These are phyloP conservation scores for Acropternis orthonyx DNA, from an alignment of 2,797 vertebrate genomes.

Conservation along the genomic window DNA sequence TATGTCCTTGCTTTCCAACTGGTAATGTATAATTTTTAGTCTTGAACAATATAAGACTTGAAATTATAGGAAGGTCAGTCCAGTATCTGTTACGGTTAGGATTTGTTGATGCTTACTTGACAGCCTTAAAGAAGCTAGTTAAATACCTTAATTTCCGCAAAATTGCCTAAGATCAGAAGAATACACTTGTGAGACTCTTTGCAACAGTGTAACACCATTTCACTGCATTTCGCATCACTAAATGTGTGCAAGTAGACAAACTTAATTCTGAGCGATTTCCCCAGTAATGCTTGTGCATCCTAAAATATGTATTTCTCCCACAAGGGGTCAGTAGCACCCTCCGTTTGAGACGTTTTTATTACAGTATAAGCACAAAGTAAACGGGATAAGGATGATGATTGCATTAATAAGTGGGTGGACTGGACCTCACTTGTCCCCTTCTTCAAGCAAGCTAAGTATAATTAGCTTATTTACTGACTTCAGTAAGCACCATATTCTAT, in stretches of 20 bases:
- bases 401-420: constrained; percentile 23
- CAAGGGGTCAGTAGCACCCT: constrained; percentile 66
- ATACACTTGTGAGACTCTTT: neutral
- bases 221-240: neutral
- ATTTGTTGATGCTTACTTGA: neutral
- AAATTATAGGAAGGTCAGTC: neutral
- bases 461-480: constrained; percentile 80
- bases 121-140: neutral
- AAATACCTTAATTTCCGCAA: neutral
- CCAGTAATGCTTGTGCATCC: fast-evolving
- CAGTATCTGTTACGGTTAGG: neutral
- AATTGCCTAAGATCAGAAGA: neutral
- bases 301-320: constrained; percentile 8
- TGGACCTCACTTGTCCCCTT: constrained; percentile 38
- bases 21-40: neutral
- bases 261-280: neutral
- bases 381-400: constrained; percentile 12
- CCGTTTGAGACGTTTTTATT: neutral
- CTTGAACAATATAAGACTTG: neutral
- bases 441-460: constrained; percentile 70
- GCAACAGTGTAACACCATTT: fast-evolving
- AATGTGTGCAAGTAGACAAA: neutral
- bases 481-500: constrained; percentile 57
- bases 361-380: neutral
- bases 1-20: neutral